phyloP scores from a whole-genome alignment of 2,888 invertebrate species.

The Sisyra terminalis region DNA sequence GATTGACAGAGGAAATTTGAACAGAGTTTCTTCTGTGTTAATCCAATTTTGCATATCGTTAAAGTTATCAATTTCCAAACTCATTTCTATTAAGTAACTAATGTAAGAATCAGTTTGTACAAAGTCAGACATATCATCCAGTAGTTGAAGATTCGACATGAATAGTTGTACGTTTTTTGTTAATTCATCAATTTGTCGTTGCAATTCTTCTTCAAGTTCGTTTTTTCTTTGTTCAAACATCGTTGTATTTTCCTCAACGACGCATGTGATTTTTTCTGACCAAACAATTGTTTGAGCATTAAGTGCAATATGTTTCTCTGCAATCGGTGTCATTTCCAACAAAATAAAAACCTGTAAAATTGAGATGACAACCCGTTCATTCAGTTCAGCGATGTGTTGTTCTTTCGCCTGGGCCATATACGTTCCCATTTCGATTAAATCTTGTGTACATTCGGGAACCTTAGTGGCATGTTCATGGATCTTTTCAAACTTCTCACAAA shows the following conservation, averaged over 20 bases:
- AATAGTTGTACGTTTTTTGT: conserved; percentile 54
- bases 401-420: conserved; percentile 70
- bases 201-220: conserved; percentile 68
- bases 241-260: conserved; percentile 65
- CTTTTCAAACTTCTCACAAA: conserved; percentile 54
- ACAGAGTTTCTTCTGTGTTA: conserved; percentile 73
- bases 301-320: conserved; percentile 51
- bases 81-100: conserved; percentile 56
- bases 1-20: conserved; percentile 62
- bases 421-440: conserved; percentile 62
- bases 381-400: conserved; percentile 47
- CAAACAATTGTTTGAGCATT: conserved; percentile 74
- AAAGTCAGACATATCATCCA: conserved; percentile 74
- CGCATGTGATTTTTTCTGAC: conserved; percentile 61
- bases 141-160: conserved; percentile 53
- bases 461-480: conserved; percentile 51
- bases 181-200: conserved; percentile 48
- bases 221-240: conserved; percentile 68
- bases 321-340: conserved; percentile 60
- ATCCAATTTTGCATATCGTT: conserved; percentile 70
- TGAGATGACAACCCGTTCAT: conserved; percentile 50
- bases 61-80: conserved; percentile 56
- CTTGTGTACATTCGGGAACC: conserved; percentile 62
- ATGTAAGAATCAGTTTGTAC: conserved; percentile 63
- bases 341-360: conserved; percentile 49